These are phyloP conservation scores for Oryzaephilus surinamensis DNA, from an alignment of 1,140 invertebrate species.

Conservation along the genomic window DNA sequence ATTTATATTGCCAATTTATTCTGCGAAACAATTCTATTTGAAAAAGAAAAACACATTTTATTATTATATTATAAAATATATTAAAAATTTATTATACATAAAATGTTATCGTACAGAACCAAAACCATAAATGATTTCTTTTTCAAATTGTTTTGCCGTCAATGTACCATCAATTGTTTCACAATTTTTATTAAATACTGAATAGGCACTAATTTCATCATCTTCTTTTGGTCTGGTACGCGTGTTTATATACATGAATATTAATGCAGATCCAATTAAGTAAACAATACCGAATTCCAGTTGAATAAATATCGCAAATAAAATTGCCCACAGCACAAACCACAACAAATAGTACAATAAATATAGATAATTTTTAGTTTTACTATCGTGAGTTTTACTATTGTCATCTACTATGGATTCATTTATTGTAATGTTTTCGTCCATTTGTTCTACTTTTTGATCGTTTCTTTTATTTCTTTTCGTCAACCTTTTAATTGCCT, in stretches of 20 bases:
- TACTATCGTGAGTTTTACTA: too few species aligned
- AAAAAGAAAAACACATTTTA: too few species aligned
- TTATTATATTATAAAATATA: too few species aligned
- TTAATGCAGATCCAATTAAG: constrained; percentile 66
- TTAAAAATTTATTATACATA: too few species aligned
- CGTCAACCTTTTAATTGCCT: too few species aligned
- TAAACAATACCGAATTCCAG: constrained; percentile 86
- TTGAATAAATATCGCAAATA: constrained; percentile 60
- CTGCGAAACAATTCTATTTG: too few species aligned
- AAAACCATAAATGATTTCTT: constrained; percentile 61
- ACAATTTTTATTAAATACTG: constrained; percentile 94
- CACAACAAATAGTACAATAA: constrained; percentile 38
- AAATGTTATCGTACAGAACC: constrained; percentile 6
- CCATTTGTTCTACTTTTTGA: too few species aligned
- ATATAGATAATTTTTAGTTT: too few species aligned
- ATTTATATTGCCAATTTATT: too few species aligned
- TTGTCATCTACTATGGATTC: too few species aligned
- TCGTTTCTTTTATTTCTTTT: too few species aligned
- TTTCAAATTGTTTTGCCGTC: constrained; percentile 90
- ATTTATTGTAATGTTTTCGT: too few species aligned
- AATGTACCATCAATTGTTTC: constrained; percentile 86
- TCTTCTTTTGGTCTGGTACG: constrained; percentile 54
- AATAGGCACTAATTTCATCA: constrained; percentile 88
- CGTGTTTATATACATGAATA: constrained; percentile 79
- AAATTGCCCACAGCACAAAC: constrained; percentile 51